phyloP scores from a whole-genome alignment of 2,888 invertebrate species.

The Andrena fulva region DNA sequence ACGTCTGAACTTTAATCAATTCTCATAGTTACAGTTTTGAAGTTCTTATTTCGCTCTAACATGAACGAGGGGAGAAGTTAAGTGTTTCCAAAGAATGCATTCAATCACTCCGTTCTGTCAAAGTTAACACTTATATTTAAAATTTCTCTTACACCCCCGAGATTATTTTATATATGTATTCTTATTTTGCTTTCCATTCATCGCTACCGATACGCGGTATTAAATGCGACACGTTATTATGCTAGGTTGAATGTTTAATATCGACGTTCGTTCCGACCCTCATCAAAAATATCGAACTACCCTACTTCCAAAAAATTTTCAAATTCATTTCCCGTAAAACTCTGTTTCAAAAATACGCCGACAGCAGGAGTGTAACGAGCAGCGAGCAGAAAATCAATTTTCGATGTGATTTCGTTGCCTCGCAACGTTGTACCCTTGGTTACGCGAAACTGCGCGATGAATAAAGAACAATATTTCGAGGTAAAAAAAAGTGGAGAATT shows the following conservation, averaged over 20 bases:
- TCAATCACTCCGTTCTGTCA: neutral
- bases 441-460: neutral
- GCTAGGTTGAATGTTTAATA: neutral
- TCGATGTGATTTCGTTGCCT: neutral
- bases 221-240: neutral
- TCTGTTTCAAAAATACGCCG: neutral
- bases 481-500: neutral
- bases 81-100: slow-evolving; percentile 8
- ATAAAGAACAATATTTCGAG: neutral
- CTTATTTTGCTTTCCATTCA: too few relatives aligned
- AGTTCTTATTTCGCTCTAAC: slow-evolving; percentile 26
- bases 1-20: slow-evolving; percentile 53
- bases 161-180: too few relatives aligned
- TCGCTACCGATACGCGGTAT: too few relatives aligned
- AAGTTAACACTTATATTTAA: neutral
- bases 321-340: neutral
- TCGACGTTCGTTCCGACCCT: neutral
- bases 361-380: neutral
- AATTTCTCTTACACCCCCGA: too few relatives aligned
- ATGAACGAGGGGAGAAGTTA: slow-evolving; percentile 18
- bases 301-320: neutral
- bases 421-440: too few relatives aligned
- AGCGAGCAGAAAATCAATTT: neutral
- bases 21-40: slow-evolving; percentile 49
- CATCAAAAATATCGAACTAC: neutral